Evolutionary conservation across 35 echinoderm and acorn worm species (phyloP), one percentile per base, ranked within the genome.

Genomic region (Anneissia japonica): DNA sequence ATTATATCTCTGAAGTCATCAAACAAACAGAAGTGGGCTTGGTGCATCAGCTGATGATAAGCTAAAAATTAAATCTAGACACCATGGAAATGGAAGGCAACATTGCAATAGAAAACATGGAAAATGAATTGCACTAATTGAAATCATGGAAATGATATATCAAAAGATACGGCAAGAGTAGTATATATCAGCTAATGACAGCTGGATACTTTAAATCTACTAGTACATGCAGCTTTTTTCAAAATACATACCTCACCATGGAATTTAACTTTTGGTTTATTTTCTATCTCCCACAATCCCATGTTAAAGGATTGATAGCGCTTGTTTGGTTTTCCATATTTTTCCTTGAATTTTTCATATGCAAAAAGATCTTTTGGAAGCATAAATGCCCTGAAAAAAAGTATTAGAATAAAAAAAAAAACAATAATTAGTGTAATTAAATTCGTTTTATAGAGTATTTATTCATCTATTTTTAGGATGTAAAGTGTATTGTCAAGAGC

Each of bases 281-380:
- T 88, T 81, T 91, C 91, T 46, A 97, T 97, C 46, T 97, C 95
- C 75, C 86, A 91, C 30, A 97, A 80, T 13, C 95, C 95, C 0
- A 90, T 74, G 88, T 97, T 97, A 77, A 97, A 97, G 0, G 91
- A 88, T 86, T 87, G 84, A 72, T 92, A 91, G 10, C 86, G 75
- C 37, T 91, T 97, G 81, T 97, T 88, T 0, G 88, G 46, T 77
- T 97, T 93, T 32, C 88, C 95, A 86, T 86, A 97, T 55, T 93
- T 93, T 46, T 90, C 84, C 39, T 97, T 97, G 80, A 72, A 88
- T 37, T 97, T 51, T 46, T 90, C 89, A 86, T 97, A 97, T 12
- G 87, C 85, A 78, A 85, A 97, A 4, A 97, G 77, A 37, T 93
- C 95, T 64, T 92, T 97, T 11, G 90, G 11, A 29, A 81, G 72